Evolutionary conservation across 2,888 invertebrate genomes (phyloP).

Genomic region (Argyresthia goedartella): DNA sequence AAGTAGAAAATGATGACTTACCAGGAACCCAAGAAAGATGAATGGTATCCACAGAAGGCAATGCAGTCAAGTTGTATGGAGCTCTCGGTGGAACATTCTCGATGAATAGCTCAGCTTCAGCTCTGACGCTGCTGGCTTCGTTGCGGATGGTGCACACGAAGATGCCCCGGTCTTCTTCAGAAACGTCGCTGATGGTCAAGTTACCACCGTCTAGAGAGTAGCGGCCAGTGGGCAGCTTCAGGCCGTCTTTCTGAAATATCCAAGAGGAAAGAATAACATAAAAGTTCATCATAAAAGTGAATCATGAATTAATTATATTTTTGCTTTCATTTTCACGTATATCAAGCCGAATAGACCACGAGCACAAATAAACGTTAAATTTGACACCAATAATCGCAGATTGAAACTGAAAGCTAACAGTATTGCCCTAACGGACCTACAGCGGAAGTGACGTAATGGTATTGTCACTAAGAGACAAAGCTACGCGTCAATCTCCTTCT

Average conservation of each 20-base stretch:
- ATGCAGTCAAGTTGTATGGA: slow-evolving; percentile 87
- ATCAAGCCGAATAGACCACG: no score
- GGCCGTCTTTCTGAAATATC: slow-evolving; percentile 79
- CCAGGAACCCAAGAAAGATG: slow-evolving; percentile 87
- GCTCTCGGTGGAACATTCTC: slow-evolving; percentile 92
- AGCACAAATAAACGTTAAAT: no score
- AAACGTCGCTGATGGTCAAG: slow-evolving; percentile 84
- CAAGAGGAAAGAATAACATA: neutral
- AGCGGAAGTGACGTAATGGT: no score
- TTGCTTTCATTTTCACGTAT: no score
- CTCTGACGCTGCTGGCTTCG: slow-evolving; percentile 87
- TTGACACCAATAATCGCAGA: no score
- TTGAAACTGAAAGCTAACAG: no score
- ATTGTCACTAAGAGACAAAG: no score
- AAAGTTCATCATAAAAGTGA: neutral
- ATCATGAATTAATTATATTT: neutral
- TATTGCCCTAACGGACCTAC: no score
- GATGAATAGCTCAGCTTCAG: slow-evolving; percentile 84
- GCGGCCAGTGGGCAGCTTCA: slow-evolving; percentile 76
- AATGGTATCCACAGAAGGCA: slow-evolving; percentile 77
- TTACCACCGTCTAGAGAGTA: slow-evolving; percentile 79
- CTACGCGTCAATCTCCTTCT: no score
- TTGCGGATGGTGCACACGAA: slow-evolving; percentile 88
- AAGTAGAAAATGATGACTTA: slow-evolving; percentile 15
- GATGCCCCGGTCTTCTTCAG: slow-evolving; percentile 88